A percentile compares a stretch with the other conserved stretches of the same genome.
Conservation (phyloP, 2,888 invertebrate species). For the Campoplex nolae region DNA sequence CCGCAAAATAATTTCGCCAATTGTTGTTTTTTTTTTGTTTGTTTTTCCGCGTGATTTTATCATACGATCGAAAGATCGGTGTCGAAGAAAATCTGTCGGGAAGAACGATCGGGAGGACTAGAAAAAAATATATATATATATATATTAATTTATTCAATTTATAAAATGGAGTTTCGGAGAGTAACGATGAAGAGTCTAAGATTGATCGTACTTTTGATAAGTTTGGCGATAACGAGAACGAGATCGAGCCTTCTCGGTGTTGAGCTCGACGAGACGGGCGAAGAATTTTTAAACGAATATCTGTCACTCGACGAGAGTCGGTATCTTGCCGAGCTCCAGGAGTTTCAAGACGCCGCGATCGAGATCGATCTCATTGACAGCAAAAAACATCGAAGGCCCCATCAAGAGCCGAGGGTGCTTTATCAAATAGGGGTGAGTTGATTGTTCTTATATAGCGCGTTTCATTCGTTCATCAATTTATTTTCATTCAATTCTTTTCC, state of each 20-base stretch:
- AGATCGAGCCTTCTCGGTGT: conserved; percentile 73
- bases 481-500: too few relatives aligned
- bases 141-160: background rate
- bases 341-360: conserved; percentile 80
- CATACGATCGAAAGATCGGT: background rate
- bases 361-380: conserved; percentile 81
- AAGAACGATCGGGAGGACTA: background rate
- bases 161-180: conserved; percentile 23
- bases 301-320: conserved; percentile 78
- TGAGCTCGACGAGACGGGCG: conserved; percentile 76
- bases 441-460: background rate
- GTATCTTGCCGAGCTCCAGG: conserved; percentile 77
- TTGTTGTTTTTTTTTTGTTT: background rate
- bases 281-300: conserved; percentile 79
- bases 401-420: conserved; percentile 87
- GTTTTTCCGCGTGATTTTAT: background rate
- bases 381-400: conserved; percentile 74
- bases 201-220: conserved; percentile 56
- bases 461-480: background rate
- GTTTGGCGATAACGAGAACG: conserved; percentile 57
- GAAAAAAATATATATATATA: background rate
- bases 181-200: conserved; percentile 56
- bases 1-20: background rate
- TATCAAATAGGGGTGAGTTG: conserved; percentile 91
- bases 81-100: background rate